Conservation (phyloP, 2,797 vertebrate species). For the Enteromius radiatus region DNA sequence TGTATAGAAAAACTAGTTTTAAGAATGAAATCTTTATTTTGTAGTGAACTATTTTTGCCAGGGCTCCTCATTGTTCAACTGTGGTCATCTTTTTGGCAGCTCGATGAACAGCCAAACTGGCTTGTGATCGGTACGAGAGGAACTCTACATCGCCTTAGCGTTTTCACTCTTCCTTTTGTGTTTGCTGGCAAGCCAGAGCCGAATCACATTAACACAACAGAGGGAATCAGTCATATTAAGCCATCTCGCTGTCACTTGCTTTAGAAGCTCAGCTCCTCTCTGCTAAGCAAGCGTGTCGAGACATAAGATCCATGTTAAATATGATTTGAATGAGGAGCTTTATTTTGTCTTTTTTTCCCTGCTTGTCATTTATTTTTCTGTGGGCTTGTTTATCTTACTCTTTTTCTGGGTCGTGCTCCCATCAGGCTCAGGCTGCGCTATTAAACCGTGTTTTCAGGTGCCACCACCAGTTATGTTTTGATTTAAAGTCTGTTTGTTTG, state of each 20-base stretch:
- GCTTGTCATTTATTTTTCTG: constrained; percentile 49
- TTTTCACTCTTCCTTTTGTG: constrained; percentile 65
- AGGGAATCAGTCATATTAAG: constrained; percentile 74
- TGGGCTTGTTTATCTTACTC: constrained; percentile 35
- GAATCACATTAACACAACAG: constrained; percentile 72
- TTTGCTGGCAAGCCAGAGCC: constrained; percentile 63
- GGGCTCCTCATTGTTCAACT: not conserved
- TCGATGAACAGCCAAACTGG: constrained; percentile 20
- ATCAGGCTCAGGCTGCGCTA: not conserved
- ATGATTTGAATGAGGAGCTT: constrained; percentile 75
- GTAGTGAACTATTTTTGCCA: not conserved
- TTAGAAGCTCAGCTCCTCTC: constrained; percentile 64
- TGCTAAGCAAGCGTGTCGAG: constrained; percentile 66
- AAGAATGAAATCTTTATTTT: not conserved
- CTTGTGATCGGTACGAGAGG: constrained; percentile 17
- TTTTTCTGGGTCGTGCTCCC: constrained; percentile 33
- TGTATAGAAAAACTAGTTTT: not conserved
- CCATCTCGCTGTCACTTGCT: constrained; percentile 69
- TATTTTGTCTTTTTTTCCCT: constrained; percentile 63
- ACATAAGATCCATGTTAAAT: constrained; percentile 72
- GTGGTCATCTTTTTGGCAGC: constrained; percentile 5
- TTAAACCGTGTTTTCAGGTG: constrained; percentile 41
- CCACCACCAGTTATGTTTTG: constrained; percentile 1
- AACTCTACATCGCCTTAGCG: constrained; percentile 15
- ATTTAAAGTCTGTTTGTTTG: constrained; percentile 41